Evolutionary conservation across 2,797 vertebrate genomes (phyloP), one percentile per base, ranked within the genome.

Genomic region (Artibeus lituratus): DNA sequence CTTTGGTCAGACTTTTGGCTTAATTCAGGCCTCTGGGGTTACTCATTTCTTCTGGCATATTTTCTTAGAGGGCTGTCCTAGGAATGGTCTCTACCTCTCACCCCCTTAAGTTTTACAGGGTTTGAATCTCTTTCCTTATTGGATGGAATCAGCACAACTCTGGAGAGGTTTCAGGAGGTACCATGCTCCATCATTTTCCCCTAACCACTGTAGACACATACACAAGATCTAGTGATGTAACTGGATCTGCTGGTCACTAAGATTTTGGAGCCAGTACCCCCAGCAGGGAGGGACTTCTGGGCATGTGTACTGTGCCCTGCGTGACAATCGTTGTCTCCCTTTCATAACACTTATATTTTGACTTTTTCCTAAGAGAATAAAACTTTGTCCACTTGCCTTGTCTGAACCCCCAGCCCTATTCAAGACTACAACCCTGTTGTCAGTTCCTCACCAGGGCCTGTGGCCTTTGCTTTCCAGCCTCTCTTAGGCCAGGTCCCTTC

Each of bases 1-100:
- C 62, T 94, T 59, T 29, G 49, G 59, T 84, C n/a, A 92, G 39
- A 91, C 74, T 57, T 96, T 74, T 85, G 70, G 26, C 44, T 94
- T 96, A 59, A 53, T 57, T 88, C 49, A 94, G 49, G 29, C 21
- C 14, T 65, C 26, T 69, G 89, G 42, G 5, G 16, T 82, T 85
- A 19, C 11, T 72, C 10, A 77, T 87, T 95, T 90, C 42, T 94
- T 74, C 47, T 32, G 9, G 24, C 35, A 72, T 21, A 35, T 92
- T 94, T 87, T 55, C 18, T 21, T 90, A 57, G 49, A 49, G 57
- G 16, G 24, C 24, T 74, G 2, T 73, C 77, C 24, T 72, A 62
- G 32, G 35, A 72, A 81, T 82, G 24, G 51, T 57, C 21, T 86
- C 22, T 16, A 69, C 14, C 59, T 5, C 1, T n/a, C 4, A 74